Evolutionary conservation across 2,888 invertebrate genomes (phyloP).

Genomic region (Zhuqinia jingwanae): DNA sequence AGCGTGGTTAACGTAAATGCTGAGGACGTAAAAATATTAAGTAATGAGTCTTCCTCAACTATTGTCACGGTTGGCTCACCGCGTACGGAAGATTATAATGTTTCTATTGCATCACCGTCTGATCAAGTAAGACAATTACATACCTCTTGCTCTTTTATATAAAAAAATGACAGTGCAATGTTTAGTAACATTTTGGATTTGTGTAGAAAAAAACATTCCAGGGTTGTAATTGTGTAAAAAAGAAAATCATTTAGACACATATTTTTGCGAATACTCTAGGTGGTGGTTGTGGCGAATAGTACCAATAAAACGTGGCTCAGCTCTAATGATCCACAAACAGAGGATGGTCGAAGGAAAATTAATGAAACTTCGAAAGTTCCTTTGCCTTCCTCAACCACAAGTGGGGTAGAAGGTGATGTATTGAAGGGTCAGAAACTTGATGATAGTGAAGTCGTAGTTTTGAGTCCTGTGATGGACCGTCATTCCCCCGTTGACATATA

Average conservation of each 20-base stretch:
- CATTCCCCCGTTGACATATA: constrained; percentile 73
- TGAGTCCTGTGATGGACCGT: constrained; percentile 83
- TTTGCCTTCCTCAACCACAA: constrained; percentile 73
- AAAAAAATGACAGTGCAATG: not conserved
- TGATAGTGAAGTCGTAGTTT: constrained; percentile 92
- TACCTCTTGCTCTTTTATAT: too few species aligned
- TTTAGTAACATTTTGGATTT: too few species aligned
- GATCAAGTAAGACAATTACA: constrained; percentile 75
- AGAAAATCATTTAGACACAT: not conserved
- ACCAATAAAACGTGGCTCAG: constrained; percentile 86
- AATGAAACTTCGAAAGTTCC: constrained; percentile 59
- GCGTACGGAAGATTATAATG: constrained; percentile 61
- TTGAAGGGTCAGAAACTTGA: constrained; percentile 87
- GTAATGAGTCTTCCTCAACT: constrained; percentile 73
- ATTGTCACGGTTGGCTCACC: constrained; percentile 77
- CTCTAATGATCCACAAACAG: constrained; percentile 77
- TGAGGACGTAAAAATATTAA: constrained; percentile 76
- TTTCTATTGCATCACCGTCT: constrained; percentile 68
- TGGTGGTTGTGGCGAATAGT: constrained; percentile 90
- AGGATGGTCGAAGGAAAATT: constrained; percentile 50
- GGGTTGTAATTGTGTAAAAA: too few species aligned
- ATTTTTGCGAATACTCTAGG: constrained; percentile 80
- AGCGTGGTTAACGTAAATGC: constrained; percentile 77
- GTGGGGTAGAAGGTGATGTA: constrained; percentile 78
- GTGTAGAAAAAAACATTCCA: too few species aligned